A percentile compares a stretch with the other conserved stretches of the same genome.
phyloP scores from a whole-genome alignment of 2,888 invertebrate species.

The Sclerodermus sp. region DNA sequence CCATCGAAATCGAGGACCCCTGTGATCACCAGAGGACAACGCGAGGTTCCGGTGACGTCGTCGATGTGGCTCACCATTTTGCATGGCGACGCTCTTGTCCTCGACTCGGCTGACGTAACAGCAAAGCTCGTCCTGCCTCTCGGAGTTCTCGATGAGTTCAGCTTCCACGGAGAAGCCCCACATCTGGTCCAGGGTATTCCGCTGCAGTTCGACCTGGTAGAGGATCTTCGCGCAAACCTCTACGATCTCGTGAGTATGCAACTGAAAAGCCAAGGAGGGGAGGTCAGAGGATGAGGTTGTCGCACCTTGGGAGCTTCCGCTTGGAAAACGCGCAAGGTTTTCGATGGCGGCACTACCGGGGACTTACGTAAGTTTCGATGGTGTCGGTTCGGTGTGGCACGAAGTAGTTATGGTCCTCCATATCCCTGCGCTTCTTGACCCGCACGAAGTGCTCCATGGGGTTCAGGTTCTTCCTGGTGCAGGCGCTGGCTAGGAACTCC shows the following conservation, averaged over 20 bases:
- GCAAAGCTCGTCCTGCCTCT: conserved; percentile 93
- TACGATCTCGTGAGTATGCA: conserved; percentile 91
- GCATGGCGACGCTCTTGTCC: conserved; percentile 93
- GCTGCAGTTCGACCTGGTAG: conserved; percentile 92
- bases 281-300: background rate
- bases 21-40: no score
- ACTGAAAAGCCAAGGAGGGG: conserved; percentile 60
- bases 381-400: conserved; percentile 93
- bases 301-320: no score
- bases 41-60: no score
- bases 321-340: no score
- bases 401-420: conserved; percentile 95
- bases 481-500: conserved; percentile 91
- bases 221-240: conserved; percentile 96
- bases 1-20: no score
- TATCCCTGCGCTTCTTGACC: conserved; percentile 90
- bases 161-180: conserved; percentile 99
- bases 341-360: no score
- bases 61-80: conserved; percentile 74
- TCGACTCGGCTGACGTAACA: conserved; percentile 96
- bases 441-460: conserved; percentile 95
- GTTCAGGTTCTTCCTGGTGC: conserved; percentile 88
- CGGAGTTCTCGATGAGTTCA: conserved; percentile 93
- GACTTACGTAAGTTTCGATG: conserved; percentile 92
- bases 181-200: conserved; percentile 90